phyloP scores from a whole-genome alignment of 92 coral and sea anemone species.

The Palythoa grandiflora region DNA sequence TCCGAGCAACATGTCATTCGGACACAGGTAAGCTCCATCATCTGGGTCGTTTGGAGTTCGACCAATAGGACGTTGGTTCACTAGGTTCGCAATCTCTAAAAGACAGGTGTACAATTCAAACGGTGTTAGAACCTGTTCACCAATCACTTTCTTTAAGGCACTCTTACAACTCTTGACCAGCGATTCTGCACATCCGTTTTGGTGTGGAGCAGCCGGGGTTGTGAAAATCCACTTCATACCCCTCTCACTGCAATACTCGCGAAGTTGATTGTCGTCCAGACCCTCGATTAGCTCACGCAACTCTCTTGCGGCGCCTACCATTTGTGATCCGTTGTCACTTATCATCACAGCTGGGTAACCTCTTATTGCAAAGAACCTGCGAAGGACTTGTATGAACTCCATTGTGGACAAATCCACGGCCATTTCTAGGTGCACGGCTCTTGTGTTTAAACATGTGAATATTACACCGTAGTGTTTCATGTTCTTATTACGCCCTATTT shows the following conservation, averaged over 20 bases:
- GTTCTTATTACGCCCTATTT: constrained; percentile 61
- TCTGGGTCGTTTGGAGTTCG: constrained; percentile 69
- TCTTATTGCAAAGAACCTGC: constrained; percentile 69
- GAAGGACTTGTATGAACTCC: constrained; percentile 69
- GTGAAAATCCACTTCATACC: constrained; percentile 73
- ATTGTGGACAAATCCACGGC: constrained; percentile 66
- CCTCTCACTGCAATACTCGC: constrained; percentile 55
- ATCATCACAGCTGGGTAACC: constrained; percentile 65
- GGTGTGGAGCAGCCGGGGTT: constrained; percentile 75
- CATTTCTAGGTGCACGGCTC: constrained; percentile 74
- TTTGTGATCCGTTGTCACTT: constrained; percentile 72
- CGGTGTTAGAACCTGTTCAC: constrained; percentile 66
- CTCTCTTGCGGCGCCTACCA: constrained; percentile 71
- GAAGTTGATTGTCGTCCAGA: constrained; percentile 47
- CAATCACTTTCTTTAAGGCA: constrained; percentile 65
- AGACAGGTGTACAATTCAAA: constrained; percentile 72
- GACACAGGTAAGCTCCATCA: constrained; percentile 64
- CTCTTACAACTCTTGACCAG: constrained; percentile 69
- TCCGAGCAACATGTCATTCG: constrained; percentile 69
- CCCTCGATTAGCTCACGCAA: constrained; percentile 59
- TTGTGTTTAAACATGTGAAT: constrained; percentile 67
- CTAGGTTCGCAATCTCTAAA: constrained; percentile 68
- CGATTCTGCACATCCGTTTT: constrained; percentile 75
- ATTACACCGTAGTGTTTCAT: constrained; percentile 73
- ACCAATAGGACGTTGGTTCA: constrained; percentile 78